phyloP scores from a whole-genome alignment of 2,113 vertebrate genomes.

The Typhlomys cinereus region DNA sequence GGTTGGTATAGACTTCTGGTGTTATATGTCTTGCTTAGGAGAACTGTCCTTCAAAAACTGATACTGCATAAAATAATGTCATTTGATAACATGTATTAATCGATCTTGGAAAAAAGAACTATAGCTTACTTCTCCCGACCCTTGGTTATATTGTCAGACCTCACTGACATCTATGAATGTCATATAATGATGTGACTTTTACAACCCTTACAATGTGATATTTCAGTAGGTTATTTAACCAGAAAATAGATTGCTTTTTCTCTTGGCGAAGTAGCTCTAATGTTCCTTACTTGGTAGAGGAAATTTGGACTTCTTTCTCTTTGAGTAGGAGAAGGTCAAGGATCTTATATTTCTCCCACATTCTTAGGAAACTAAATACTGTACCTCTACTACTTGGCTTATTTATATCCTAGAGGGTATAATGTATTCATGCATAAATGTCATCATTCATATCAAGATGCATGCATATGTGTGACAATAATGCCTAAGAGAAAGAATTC shows the following conservation, averaged over 20 bases:
- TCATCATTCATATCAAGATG: background rate
- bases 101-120: background rate
- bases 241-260: background rate
- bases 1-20: background rate
- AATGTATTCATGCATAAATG: background rate
- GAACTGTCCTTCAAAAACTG: conserved; percentile 12
- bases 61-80: background rate
- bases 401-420: background rate
- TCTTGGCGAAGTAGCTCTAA: conserved; percentile 15
- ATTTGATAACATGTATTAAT: background rate
- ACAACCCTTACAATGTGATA: background rate
- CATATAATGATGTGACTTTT: conserved; percentile 4
- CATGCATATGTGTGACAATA: background rate
- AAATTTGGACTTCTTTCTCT: background rate
- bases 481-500: background rate
- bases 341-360: background rate
- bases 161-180: background rate
- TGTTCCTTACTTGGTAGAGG: background rate
- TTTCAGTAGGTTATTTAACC: background rate
- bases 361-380: background rate
- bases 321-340: conserved; percentile 48
- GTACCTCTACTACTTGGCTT: background rate
- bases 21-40: conserved; percentile 53
- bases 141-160: background rate
- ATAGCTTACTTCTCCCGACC: background rate